Conservation (phyloP, 2,113 vertebrate genomes). For the Aegypius monachus region DNA sequence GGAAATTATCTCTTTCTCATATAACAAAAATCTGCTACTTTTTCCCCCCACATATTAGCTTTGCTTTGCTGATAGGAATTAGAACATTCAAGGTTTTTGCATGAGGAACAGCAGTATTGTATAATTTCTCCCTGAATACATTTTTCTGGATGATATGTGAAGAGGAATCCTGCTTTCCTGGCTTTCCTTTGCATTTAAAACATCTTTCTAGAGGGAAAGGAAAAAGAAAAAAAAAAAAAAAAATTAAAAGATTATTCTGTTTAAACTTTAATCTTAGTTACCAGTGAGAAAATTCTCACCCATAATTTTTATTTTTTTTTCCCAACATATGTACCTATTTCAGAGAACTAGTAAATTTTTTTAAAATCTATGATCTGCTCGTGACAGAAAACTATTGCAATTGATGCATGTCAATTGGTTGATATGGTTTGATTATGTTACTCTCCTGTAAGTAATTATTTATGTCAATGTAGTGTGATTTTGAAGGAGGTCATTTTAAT, state of each 20-base stretch:
- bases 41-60: not conserved
- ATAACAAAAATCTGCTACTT: not conserved
- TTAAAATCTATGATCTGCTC: not conserved
- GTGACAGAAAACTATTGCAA: not conserved
- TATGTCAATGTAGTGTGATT: not conserved
- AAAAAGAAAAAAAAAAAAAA: not conserved
- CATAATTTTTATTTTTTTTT: not conserved
- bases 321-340: not conserved
- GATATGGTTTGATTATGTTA: not conserved
- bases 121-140: not conserved
- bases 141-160: not conserved
- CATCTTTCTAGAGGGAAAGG: not conserved
- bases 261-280: not conserved
- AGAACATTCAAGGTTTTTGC: not conserved
- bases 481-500: not conserved
- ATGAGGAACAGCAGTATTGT: not conserved
- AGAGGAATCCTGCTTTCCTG: not conserved
- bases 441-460: not conserved
- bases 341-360: not conserved
- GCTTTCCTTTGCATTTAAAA: not conserved
- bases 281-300: not conserved
- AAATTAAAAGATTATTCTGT: rapidly evolving
- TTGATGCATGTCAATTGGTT: not conserved
- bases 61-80: not conserved
- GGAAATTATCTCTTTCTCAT: not conserved